Percentiles rank a stretch among this genome's conserved stretches.
These are phyloP conservation scores for Lepidurus couesii DNA, from an alignment of 1,140 invertebrate species.

Conservation along the genomic window DNA sequence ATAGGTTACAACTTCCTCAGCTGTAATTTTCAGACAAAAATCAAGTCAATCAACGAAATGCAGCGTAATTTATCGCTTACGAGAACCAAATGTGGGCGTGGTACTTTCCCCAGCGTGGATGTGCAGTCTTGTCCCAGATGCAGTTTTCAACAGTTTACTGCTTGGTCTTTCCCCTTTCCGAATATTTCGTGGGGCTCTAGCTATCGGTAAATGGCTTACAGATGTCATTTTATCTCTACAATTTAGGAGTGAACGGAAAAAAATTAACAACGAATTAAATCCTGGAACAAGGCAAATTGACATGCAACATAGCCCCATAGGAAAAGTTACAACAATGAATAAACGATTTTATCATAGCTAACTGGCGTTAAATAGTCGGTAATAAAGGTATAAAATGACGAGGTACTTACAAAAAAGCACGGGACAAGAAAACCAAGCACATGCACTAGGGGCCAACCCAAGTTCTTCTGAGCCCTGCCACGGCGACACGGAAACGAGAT, in stretches of 20 bases:
- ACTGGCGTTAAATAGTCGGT: background rate
- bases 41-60: no score
- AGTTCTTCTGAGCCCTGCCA: background rate
- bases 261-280: background rate
- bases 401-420: background rate
- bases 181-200: conserved; percentile 27
- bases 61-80: background rate
- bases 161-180: background rate
- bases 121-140: background rate
- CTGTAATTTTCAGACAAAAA: conserved; percentile 19
- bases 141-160: conserved; percentile 1
- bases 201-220: conserved; percentile 20
- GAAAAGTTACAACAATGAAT: no score
- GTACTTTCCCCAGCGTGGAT: conserved; percentile 1
- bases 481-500: background rate
- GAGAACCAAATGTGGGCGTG: conserved; percentile 1
- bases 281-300: background rate
- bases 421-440: conserved; percentile 34
- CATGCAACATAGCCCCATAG: background rate
- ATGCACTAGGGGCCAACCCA: conserved; percentile 28
- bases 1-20: conserved; percentile 39
- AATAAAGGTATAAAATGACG: background rate
- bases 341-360: no score
- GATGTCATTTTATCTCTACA: conserved; percentile 25
- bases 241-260: background rate